Evolutionary conservation across 2,888 invertebrate genomes (phyloP).

Genomic region (Unio delphinus): DNA sequence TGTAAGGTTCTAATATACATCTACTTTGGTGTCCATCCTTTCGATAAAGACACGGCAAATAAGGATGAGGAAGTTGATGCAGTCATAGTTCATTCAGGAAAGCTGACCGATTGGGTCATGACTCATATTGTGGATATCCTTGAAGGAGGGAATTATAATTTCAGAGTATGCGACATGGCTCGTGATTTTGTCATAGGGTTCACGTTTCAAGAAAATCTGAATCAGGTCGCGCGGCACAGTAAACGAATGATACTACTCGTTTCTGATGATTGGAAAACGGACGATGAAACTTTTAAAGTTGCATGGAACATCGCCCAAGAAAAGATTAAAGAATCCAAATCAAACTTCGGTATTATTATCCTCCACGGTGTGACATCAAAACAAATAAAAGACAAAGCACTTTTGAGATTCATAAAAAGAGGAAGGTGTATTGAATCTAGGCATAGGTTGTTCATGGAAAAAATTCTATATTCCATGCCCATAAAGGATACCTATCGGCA

Average conservation of each 20-base stretch:
- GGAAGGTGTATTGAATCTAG: slow-evolving; percentile 33
- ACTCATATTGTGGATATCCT: slow-evolving; percentile 28
- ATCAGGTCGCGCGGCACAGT: slow-evolving; percentile 28
- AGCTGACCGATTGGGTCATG: slow-evolving; percentile 31
- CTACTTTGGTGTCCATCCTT: slow-evolving; percentile 45
- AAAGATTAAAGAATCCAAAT: slow-evolving; percentile 36
- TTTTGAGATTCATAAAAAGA: slow-evolving; percentile 30
- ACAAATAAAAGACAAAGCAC: slow-evolving; percentile 31
- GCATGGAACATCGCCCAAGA: slow-evolving; percentile 42
- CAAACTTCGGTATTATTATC: slow-evolving; percentile 38
- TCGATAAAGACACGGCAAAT: slow-evolving; percentile 34
- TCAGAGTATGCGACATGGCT: slow-evolving; percentile 29
- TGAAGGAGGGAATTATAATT: slow-evolving; percentile 25
- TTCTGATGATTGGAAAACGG: slow-evolving; percentile 22
- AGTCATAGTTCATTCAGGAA: slow-evolving; percentile 34
- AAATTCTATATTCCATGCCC: slow-evolving; percentile 41
- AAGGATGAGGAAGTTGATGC: slow-evolving; percentile 33
- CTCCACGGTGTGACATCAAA: slow-evolving; percentile 20
- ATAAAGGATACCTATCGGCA: slow-evolving; percentile 11
- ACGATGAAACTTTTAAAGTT: slow-evolving; percentile 28
- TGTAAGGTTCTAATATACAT: slow-evolving; percentile 42
- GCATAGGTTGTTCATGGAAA: slow-evolving; percentile 29
- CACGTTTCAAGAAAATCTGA: slow-evolving; percentile 42
- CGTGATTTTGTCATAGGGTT: slow-evolving; percentile 42
- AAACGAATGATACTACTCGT: slow-evolving; percentile 40